Percentiles rank a stretch among this genome's conserved stretches.
Evolutionary conservation across 64 coral and sea anemone genomes (phyloP).

Genomic region (Montipora foliosa): DNA sequence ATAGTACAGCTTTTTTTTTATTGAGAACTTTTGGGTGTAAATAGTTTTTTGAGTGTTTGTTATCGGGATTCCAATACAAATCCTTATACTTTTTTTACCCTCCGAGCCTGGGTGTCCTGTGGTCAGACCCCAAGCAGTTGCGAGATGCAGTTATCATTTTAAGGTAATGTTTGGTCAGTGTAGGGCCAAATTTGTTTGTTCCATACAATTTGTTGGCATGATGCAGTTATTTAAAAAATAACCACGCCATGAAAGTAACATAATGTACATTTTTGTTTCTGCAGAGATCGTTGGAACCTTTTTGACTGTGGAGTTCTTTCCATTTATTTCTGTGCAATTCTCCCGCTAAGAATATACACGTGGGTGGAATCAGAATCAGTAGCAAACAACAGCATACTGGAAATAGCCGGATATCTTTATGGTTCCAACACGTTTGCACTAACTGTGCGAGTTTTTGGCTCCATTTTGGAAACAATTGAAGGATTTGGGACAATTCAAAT

Average conservation of each 20-base stretch:
- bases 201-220: too few species aligned
- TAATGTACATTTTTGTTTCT: not conserved
- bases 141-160: too few species aligned
- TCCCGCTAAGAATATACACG: conserved; percentile 21
- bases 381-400: conserved; percentile 10
- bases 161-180: too few species aligned
- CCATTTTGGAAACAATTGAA: too few species aligned
- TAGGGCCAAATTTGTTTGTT: too few species aligned
- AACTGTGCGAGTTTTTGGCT: conserved; percentile 38
- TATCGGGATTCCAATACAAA: not conserved
- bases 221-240: too few species aligned
- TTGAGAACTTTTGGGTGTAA: too few species aligned
- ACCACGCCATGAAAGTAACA: too few species aligned
- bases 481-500: too few species aligned
- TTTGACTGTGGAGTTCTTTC: conserved; percentile 15
- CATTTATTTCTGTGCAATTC: conserved; percentile 11
- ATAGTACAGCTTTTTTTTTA: too few species aligned
- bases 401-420: conserved; percentile 28
- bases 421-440: conserved; percentile 56
- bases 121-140: too few species aligned
- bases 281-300: conserved; percentile 57
- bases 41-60: not conserved
- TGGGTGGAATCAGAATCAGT: conserved; percentile 14
- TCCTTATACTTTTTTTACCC: not conserved
- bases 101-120: too few species aligned